Evolutionary conservation across 2,797 vertebrate genomes (phyloP), one percentile per base, ranked within the genome.

Genomic region (Manis javanica): DNA sequence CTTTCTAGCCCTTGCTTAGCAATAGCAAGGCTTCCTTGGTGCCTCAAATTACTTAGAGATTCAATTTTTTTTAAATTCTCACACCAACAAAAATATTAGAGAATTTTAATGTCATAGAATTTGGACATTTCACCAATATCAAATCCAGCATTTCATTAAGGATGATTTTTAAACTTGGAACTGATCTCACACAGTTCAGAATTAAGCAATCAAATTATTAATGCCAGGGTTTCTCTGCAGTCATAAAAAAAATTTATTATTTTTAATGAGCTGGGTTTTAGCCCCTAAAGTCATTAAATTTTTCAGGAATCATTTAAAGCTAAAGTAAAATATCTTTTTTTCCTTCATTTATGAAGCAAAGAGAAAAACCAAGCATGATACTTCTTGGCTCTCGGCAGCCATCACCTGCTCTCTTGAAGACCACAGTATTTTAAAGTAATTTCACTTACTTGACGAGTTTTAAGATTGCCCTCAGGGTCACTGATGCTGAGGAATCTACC

Each of bases 151-250:
- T 49, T 90, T 94, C 31, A 59, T 86, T 93, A 71, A 4, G 64
- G 61, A 75, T 88, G 16, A 64, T 53, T 96, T 96, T 81, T 24
- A 74, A 95, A 42, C 61, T 64, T 81, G 46, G 16, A 93, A 81
- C 29, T 87, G 74, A 89, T 72, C 59, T 93, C 31, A 75, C 10
- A 85, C 15, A 83, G 71, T 82, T 86, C 91, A 85, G 88, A 75
- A 87, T 59, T 57, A 91, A 85, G 34, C 55, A 55, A 90, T 85
- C n/a, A 71, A 63, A 34, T 77, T 84, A 61, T 92, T 69, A 92
- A 87, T 63, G 37, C 13, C 49, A 74, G 24, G 6, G 8, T 94
- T 82, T 91, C 68, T 93, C 29, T 39, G 37, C 61, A 53, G 24
- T n/a, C 57, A 37, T 64, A 10, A 0, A 7, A 64, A 83, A 37